These are phyloP conservation scores for Medauroidea extradentata DNA, from an alignment of 1,140 invertebrate genomes.

Conservation along the genomic window DNA sequence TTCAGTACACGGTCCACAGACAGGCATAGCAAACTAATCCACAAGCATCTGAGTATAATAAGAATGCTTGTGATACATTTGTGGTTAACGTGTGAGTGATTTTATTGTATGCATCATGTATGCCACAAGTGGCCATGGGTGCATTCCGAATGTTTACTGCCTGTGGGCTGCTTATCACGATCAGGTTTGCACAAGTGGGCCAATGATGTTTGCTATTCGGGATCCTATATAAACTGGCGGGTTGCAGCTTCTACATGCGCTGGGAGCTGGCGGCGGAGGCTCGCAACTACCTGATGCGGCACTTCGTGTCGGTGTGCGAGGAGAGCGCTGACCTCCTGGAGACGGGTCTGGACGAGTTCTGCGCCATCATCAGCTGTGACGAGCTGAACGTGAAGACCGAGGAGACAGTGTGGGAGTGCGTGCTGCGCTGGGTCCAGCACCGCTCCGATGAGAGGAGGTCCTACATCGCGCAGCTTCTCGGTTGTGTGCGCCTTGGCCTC, in stretches of 20 bases:
- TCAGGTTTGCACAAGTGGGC: too few relatives aligned
- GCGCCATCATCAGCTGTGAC: slow-evolving; percentile 64
- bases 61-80: too few relatives aligned
- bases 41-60: too few relatives aligned
- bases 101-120: too few relatives aligned
- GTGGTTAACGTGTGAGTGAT: too few relatives aligned
- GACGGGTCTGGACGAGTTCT: slow-evolving; percentile 62
- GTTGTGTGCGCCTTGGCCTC: slow-evolving; percentile 74
- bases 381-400: slow-evolving; percentile 60
- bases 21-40: too few relatives aligned
- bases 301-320: slow-evolving; percentile 61
- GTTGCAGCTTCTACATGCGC: slow-evolving; percentile 1
- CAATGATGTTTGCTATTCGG: too few relatives aligned
- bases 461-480: slow-evolving; percentile 69
- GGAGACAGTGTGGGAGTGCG: slow-evolving; percentile 60
- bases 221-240: too few relatives aligned
- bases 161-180: too few relatives aligned
- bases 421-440: slow-evolving; percentile 58
- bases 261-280: slow-evolving; percentile 55
- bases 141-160: too few relatives aligned
- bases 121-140: too few relatives aligned
- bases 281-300: slow-evolving; percentile 63
- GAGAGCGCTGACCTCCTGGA: slow-evolving; percentile 68
- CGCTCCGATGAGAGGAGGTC: slow-evolving; percentile 57
- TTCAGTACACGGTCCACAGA: too few relatives aligned